Conservation (phyloP, 1,140 invertebrate species). For the Drosophila athabasca region DNA sequence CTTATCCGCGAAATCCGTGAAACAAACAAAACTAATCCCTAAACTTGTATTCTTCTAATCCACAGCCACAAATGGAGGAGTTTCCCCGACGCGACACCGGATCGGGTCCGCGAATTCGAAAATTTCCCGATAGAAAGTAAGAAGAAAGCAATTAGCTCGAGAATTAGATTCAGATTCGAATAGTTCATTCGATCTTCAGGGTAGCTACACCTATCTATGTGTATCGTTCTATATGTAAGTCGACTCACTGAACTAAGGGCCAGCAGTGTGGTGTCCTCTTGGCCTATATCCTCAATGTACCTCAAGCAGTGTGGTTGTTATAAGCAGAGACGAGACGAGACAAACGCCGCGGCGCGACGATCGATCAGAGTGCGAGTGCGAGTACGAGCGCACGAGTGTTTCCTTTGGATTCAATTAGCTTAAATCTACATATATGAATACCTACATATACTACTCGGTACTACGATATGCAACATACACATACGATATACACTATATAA, state of each 20-base stretch:
- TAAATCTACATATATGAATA: slow-evolving; percentile 33
- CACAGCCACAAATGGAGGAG: slow-evolving; percentile 58
- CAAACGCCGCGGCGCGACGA: no score
- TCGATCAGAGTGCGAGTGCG: background rate
- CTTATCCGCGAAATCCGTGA: no score
- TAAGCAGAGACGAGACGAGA: slow-evolving; percentile 29
- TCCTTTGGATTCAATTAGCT: slow-evolving; percentile 61
- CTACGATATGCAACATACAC: background rate
- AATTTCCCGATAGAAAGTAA: slow-evolving; percentile 80
- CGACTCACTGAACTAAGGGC: slow-evolving; percentile 48
- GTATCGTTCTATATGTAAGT: slow-evolving; percentile 39
- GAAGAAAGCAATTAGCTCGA: background rate
- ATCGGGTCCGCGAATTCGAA: slow-evolving; percentile 62
- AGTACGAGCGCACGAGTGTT: slow-evolving; percentile 16
- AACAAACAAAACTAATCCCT: background rate
- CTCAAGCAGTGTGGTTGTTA: slow-evolving; percentile 79
- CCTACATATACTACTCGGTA: slow-evolving; percentile 28
- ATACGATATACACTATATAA: no score
- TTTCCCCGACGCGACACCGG: slow-evolving; percentile 73
- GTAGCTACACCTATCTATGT: slow-evolving; percentile 36
- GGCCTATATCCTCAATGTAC: slow-evolving; percentile 78
- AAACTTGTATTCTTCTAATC: background rate
- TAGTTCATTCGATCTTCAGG: slow-evolving; percentile 40
- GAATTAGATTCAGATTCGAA: slow-evolving; percentile 1
- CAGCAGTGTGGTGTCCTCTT: slow-evolving; percentile 17